These are phyloP conservation scores for Pygoscelis antarcticus DNA, from an alignment of 2,113 vertebrate species.

Conservation along the genomic window DNA sequence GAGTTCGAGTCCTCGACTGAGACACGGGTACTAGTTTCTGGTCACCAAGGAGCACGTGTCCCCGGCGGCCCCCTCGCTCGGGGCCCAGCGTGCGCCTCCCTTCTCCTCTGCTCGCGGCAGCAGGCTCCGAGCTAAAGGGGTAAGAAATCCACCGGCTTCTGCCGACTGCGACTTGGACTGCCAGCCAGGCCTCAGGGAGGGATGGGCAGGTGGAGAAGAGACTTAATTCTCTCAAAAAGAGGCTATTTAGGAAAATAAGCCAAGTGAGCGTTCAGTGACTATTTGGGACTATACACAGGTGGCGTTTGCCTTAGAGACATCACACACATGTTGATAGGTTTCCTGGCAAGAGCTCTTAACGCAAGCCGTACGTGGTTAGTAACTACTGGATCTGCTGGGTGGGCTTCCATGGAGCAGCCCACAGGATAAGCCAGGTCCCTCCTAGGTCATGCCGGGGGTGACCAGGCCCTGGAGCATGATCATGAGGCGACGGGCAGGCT, in stretches of 20 bases:
- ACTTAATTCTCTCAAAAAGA: constrained; percentile 25
- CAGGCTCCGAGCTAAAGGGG: background rate
- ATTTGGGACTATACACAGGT: constrained; percentile 46
- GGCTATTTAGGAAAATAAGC: constrained; percentile 53
- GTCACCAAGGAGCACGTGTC: rapidly evolving
- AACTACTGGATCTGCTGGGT: background rate
- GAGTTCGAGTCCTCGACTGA: background rate
- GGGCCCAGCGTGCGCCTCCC: background rate
- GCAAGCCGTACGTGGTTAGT: background rate
- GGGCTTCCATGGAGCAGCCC: background rate
- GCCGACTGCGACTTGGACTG: background rate
- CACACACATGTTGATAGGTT: constrained; percentile 1
- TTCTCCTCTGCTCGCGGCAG: background rate
- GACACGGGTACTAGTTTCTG: background rate
- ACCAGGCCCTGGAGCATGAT: constrained; percentile 96
- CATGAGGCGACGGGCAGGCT: constrained; percentile 89
- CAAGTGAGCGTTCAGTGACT: constrained; percentile 54
- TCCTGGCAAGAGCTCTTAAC: constrained; percentile 33
- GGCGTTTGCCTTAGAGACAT: constrained; percentile 4
- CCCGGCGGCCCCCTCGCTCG: rapidly evolving
- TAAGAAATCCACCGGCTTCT: background rate
- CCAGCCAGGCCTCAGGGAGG: background rate
- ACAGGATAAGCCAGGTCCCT: background rate
- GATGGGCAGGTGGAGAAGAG: background rate
- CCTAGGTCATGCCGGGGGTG: constrained; percentile 82